Percentiles rank a stretch among this genome's conserved stretches.
These are phyloP conservation scores for Ptiloglossa arizonensis DNA, from an alignment of 1,140 invertebrate species.

Conservation along the genomic window DNA sequence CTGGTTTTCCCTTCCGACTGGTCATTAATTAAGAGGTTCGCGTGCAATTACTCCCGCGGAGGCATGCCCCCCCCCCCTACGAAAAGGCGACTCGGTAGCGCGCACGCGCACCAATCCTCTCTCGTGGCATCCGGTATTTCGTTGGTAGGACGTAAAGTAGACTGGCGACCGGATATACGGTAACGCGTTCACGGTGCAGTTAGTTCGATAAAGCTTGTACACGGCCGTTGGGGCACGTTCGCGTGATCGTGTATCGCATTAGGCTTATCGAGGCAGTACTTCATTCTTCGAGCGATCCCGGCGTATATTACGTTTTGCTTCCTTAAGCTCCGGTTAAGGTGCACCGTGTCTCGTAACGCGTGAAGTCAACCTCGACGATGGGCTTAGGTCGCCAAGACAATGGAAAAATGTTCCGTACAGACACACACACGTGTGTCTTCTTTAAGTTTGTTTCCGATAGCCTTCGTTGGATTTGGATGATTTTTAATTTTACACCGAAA, in stretches of 20 bases:
- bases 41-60: conserved; percentile 30
- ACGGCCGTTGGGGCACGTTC: conserved; percentile 6
- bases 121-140: conserved; percentile 8
- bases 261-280: background rate
- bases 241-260: background rate
- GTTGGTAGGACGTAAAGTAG: background rate
- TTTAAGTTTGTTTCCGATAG: too few species aligned
- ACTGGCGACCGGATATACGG: conserved; percentile 3
- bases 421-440: too few species aligned
- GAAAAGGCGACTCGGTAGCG: background rate
- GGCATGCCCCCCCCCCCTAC: background rate
- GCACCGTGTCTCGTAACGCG: too few species aligned
- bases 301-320: background rate
- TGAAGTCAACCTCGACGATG: too few species aligned
- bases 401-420: too few species aligned
- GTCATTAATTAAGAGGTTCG: conserved; percentile 32
- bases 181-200: background rate
- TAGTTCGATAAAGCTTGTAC: conserved; percentile 20
- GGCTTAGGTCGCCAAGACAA: too few species aligned
- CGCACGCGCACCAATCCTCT: conserved; percentile 11
- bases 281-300: background rate
- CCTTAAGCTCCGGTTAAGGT: too few species aligned
- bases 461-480: too few species aligned
- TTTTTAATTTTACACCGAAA: too few species aligned
- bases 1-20: conserved; percentile 14